phyloP scores from a whole-genome alignment of 2,113 vertebrate species.

The Leucosticte australis region DNA sequence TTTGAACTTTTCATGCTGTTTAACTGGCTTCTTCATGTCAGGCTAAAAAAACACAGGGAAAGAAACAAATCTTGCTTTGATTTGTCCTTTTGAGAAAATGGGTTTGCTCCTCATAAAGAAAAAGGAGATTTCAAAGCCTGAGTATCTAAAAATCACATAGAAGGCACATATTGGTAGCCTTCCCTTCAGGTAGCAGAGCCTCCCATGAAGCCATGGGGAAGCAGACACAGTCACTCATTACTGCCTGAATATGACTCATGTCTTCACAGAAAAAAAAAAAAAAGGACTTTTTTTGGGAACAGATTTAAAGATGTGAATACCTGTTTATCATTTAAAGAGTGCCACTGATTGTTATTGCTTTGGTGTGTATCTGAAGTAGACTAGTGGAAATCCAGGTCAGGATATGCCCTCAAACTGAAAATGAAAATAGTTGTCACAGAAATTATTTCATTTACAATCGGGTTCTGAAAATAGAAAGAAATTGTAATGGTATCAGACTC shows the following conservation, averaged over 20 bases:
- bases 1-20: background rate
- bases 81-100: background rate
- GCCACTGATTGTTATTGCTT: background rate
- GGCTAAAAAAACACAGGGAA: background rate
- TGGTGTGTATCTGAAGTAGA: background rate
- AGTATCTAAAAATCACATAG: background rate
- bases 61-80: background rate
- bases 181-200: background rate
- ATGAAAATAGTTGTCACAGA: background rate
- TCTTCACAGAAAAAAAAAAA: background rate
- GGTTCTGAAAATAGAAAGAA: background rate
- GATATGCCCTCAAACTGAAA: background rate
- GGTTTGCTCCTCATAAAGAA: background rate
- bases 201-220: background rate
- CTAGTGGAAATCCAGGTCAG: background rate
- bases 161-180: background rate
- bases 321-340: background rate
- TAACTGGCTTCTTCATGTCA: background rate
- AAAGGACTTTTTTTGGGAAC: background rate
- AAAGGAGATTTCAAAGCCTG: background rate
- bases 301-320: background rate
- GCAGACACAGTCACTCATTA: background rate
- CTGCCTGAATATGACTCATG: background rate
- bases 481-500: background rate
- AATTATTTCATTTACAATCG: background rate